Conservation (phyloP, 2,797 vertebrate species). For the Halcyon badia region DNA sequence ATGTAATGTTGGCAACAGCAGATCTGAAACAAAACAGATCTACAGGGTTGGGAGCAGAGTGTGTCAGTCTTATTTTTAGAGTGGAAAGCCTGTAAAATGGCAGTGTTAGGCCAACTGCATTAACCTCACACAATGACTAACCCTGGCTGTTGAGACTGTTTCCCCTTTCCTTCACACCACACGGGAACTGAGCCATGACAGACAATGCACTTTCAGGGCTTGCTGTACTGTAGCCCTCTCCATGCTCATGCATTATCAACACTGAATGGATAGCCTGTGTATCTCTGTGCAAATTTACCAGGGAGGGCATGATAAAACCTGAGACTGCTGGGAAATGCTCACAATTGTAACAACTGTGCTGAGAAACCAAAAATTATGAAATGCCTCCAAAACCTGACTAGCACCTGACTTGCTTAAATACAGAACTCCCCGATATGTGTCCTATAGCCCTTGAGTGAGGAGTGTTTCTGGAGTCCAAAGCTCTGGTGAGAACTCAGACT, state of each 20-base stretch:
- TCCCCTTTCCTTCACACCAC: not conserved
- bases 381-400: not conserved
- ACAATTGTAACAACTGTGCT: rapidly evolving
- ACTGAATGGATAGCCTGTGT: not conserved
- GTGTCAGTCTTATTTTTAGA: not conserved
- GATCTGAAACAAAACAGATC: not conserved
- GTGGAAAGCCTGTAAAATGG: not conserved
- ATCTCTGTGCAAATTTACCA: not conserved
- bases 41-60: not conserved
- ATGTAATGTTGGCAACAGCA: not conserved
- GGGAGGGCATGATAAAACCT: not conserved
- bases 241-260: rapidly evolving
- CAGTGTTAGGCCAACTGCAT: not conserved
- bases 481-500: not conserved
- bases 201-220: rapidly evolving
- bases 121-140: no score
- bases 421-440: rapidly evolving
- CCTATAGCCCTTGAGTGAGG: not conserved
- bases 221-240: not conserved
- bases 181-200: rapidly evolving
- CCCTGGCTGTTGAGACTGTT: not conserved
- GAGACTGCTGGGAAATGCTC: rapidly evolving
- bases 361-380: not conserved
- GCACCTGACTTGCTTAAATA: not conserved
- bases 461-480: not conserved